These are phyloP conservation scores for Copsychus sechellarum DNA, from an alignment of 2,113 vertebrate species.

Conservation along the genomic window DNA sequence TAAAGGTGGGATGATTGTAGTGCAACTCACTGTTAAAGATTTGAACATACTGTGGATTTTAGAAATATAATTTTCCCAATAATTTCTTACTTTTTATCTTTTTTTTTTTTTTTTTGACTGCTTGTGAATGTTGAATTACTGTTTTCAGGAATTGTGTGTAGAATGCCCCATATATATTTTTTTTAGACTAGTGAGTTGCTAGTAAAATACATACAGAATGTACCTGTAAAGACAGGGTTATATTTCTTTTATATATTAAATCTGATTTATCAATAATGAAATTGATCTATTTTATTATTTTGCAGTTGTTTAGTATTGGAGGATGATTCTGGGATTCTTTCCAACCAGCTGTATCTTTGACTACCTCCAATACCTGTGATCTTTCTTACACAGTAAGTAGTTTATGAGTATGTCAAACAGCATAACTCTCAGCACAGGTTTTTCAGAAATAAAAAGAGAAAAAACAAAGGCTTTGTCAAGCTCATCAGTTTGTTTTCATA, in stretches of 20 bases:
- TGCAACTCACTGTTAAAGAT: neutral
- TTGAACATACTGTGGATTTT: neutral
- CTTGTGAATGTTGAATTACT: neutral
- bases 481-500: neutral
- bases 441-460: neutral
- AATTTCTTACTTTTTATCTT: neutral
- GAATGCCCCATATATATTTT: neutral
- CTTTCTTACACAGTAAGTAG: neutral
- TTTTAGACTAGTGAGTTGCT: neutral
- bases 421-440: neutral
- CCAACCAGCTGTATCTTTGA: neutral
- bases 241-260: neutral
- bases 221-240: neutral
- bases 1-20: neutral
- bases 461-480: neutral
- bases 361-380: neutral
- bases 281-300: neutral
- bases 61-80: neutral
- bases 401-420: neutral
- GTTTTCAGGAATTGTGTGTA: neutral
- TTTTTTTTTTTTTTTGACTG: neutral
- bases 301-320: neutral
- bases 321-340: neutral
- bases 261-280: neutral
- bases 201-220: neutral